Conservation (phyloP, 2,888 invertebrate genomes). For the Athetis lepigone region DNA sequence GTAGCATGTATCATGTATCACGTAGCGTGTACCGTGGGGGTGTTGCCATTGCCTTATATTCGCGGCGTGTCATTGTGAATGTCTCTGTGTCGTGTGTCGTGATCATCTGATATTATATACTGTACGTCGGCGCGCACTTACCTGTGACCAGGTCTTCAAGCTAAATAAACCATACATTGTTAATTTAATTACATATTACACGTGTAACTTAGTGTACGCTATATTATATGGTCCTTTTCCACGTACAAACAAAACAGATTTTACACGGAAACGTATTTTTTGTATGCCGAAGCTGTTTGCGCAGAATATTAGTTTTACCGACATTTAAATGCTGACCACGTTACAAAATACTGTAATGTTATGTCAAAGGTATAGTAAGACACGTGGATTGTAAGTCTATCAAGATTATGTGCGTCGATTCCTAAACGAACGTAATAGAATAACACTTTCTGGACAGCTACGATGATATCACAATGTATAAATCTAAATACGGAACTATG, state of each 20-base stretch:
- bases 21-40: slow-evolving; percentile 21
- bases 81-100: slow-evolving; percentile 46
- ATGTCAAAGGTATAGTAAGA: neutral
- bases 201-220: neutral
- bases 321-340: neutral
- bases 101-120: slow-evolving; percentile 11
- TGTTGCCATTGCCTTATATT: slow-evolving; percentile 48
- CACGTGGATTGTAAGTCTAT: slow-evolving; percentile 5
- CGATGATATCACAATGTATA: too few relatives aligned
- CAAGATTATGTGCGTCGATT: neutral
- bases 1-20: neutral
- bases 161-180: neutral
- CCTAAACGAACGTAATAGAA: neutral
- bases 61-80: slow-evolving; percentile 35
- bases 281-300: neutral
- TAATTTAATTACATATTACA: neutral
- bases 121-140: slow-evolving; percentile 12
- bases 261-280: neutral
- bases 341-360: neutral
- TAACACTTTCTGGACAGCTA: neutral
- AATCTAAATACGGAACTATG: too few relatives aligned
- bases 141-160: slow-evolving; percentile 42
- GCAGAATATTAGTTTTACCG: slow-evolving; percentile 2
- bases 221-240: neutral
- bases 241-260: neutral